These are phyloP conservation scores for Sebastolobus alascanus DNA, from an alignment of 2,797 vertebrate species.

Conservation along the genomic window DNA sequence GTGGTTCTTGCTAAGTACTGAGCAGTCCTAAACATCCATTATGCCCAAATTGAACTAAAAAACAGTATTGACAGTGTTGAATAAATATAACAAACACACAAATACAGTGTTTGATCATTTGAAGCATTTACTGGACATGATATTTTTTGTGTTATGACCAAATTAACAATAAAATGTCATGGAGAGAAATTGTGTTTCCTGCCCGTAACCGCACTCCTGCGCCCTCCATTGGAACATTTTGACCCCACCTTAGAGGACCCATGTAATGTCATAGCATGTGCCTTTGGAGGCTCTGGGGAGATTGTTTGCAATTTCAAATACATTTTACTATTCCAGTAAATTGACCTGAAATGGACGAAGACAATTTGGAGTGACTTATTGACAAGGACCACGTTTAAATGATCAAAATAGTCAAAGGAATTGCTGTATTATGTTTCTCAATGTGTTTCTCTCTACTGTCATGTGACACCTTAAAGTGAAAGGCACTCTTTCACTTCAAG, in stretches of 20 bases:
- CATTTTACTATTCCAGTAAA: neutral
- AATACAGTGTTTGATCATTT: neutral
- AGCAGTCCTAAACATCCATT: slow-evolving; percentile 16
- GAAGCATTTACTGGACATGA: rapidly evolving
- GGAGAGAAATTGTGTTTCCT: neutral
- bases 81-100: neutral
- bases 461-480: neutral
- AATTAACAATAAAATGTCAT: neutral
- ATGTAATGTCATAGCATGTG: slow-evolving; percentile 30
- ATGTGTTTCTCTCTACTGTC: neutral
- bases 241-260: slow-evolving; percentile 10
- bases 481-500: neutral
- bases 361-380: neutral
- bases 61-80: neutral
- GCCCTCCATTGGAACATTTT: slow-evolving; percentile 29
- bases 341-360: neutral
- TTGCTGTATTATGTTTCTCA: neutral
- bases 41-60: neutral
- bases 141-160: too few species aligned
- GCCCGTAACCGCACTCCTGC: neutral
- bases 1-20: slow-evolving; percentile 37
- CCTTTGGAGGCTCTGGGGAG: neutral
- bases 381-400: neutral
- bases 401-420: neutral
- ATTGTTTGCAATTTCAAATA: neutral